phyloP scores from a whole-genome alignment of 2,113 vertebrate species.

The Bettongia penicillata region DNA sequence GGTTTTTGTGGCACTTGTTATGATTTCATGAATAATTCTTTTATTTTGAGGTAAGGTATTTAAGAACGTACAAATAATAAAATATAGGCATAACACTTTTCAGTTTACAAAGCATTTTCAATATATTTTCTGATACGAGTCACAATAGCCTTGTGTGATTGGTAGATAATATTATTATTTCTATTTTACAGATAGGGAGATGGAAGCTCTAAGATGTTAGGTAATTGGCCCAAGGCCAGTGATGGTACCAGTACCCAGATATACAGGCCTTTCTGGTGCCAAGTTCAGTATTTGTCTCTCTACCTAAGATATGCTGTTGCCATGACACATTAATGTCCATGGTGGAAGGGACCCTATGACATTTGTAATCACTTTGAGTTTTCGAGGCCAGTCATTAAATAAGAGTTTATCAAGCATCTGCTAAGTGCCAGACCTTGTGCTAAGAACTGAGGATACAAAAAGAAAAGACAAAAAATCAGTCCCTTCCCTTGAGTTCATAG shows the following conservation, averaged over 20 bases:
- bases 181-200: slow-evolving; percentile 13
- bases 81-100: neutral
- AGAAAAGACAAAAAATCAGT: neutral
- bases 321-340: neutral
- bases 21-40: neutral
- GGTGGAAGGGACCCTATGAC: neutral
- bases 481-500: neutral
- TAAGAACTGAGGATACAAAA: neutral
- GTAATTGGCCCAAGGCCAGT: slow-evolving; percentile 10
- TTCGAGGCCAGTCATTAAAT: neutral
- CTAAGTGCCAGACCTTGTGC: neutral
- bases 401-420: neutral
- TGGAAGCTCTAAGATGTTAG: neutral
- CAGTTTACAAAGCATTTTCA: neutral
- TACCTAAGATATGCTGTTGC: neutral
- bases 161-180: neutral
- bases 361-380: neutral
- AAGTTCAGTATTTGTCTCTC: neutral
- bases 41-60: neutral
- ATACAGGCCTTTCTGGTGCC: neutral
- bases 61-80: neutral
- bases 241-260: neutral
- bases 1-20: neutral
- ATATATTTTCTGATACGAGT: slow-evolving; percentile 20
- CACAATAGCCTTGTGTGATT: neutral